Evolutionary conservation across 2,888 invertebrate genomes (phyloP), one percentile per base, ranked within the genome.

Genomic region (Colostygia pectinataria): DNA sequence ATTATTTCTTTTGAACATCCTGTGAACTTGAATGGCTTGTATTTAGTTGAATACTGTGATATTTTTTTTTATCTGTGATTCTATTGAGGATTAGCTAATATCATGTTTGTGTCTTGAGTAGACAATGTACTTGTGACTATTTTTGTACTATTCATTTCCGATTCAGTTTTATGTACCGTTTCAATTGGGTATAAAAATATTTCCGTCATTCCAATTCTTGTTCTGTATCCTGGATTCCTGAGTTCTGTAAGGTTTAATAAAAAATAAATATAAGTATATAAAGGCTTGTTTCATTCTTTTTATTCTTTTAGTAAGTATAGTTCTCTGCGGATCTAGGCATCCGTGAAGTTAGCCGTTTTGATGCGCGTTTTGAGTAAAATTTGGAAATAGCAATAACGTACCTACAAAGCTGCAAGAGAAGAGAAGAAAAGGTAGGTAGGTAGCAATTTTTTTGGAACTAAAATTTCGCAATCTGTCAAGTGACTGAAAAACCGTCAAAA

Each of bases 11-110:
- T 46, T 34, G 28, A 42, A 52, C 39, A 51, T 46, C 48, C 36
- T 49, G 46, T 53, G 24, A 41, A 41, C 36, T 40, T 47, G 13
- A 41, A 47, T 29, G 15, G 4, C 31, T 44, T 43, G 40, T 57
- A 57, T 75, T 75, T 77, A 77, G 72, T 83, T 84, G 56, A 58
- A 72, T 75, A 81, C 88, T 88, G 88, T 89, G 89, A 88, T 88
- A 88, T 79, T 79, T 20, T 83, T 79, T 82, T 73, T 69, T 69
- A 53, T 65, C 65, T 79, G 75, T 79, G 74, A 71, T 79, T 77
- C 73, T 74, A 71, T 66, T 77, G 83, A 80, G 81, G 80, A 79
- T 84, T 81, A 74, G 76, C 76, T 74, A 66, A 72, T 65, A 49
- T 51, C 40, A 37, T 47, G 41, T 42, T 41, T 29, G 41, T 45